A percentile compares a stretch with the other conserved stretches of the same genome.
Conservation (phyloP, 2,888 invertebrate species). For the Exocentrus adspersus region DNA sequence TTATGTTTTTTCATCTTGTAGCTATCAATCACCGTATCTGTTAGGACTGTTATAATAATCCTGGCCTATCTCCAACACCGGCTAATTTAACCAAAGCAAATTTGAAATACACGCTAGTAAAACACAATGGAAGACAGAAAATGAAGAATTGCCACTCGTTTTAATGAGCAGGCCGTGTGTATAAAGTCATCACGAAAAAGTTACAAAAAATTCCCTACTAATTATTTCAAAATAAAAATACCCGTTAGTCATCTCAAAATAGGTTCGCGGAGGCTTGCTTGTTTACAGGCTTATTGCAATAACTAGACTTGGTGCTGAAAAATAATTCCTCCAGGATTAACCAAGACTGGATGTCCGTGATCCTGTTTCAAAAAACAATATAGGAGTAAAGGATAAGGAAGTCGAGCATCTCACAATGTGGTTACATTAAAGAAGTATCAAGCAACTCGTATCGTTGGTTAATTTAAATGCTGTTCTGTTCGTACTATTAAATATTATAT, state of each 20-base stretch:
- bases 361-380: too few relatives aligned
- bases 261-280: too few relatives aligned
- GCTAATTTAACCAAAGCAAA: conserved; percentile 45
- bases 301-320: too few relatives aligned
- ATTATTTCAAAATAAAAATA: conserved; percentile 20
- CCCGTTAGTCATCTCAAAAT: conserved; percentile 18
- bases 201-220: conserved; percentile 15
- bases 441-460: not conserved
- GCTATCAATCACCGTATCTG: conserved; percentile 48
- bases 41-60: conserved; percentile 37
- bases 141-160: conserved; percentile 20
- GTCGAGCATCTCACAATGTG: too few relatives aligned
- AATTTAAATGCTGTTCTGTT: conserved; percentile 11
- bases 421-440: not conserved
- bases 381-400: too few relatives aligned
- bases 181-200: not conserved
- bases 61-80: conserved; percentile 49
- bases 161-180: conserved; percentile 5
- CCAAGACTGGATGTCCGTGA: too few relatives aligned
- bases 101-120: conserved; percentile 43
- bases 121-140: conserved; percentile 36
- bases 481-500: conserved; percentile 6
- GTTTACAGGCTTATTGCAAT: too few relatives aligned
- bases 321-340: too few relatives aligned
- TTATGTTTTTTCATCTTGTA: conserved; percentile 46